These are phyloP conservation scores for Trichomalopsis sarcophagae DNA, from an alignment of 1,140 invertebrate genomes.

Conservation along the genomic window DNA sequence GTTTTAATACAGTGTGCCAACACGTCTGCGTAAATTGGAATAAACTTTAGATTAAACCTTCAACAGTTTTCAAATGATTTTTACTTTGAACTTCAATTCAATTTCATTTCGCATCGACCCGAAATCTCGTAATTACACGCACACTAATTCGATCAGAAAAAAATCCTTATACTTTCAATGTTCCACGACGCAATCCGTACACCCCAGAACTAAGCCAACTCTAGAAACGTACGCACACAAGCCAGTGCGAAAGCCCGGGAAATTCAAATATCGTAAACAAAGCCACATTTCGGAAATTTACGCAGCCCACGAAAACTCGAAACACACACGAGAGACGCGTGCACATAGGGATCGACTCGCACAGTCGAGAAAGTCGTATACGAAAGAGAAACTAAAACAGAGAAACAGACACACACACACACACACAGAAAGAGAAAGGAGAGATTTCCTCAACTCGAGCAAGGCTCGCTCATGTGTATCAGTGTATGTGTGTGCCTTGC, in stretches of 20 bases:
- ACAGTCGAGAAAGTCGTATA: background rate
- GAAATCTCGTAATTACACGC: too few relatives aligned
- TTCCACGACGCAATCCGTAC: too few relatives aligned
- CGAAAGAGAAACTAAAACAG: background rate
- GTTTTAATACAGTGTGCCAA: too few relatives aligned
- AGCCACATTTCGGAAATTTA: background rate
- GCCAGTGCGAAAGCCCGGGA: too few relatives aligned
- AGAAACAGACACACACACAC: background rate
- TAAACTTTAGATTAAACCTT: too few relatives aligned
- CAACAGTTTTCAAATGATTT: too few relatives aligned
- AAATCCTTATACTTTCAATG: too few relatives aligned
- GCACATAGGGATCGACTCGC: background rate
- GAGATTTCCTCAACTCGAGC: constrained; percentile 17
- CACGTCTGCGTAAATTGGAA: too few relatives aligned
- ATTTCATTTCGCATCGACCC: too few relatives aligned
- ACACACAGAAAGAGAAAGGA: background rate
- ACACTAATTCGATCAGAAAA: too few relatives aligned
- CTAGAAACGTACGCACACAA: too few relatives aligned
- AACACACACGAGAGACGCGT: background rate
- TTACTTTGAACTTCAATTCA: too few relatives aligned
- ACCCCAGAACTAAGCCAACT: background rate
- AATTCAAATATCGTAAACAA: constrained; percentile 26
- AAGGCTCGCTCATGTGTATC: constrained; percentile 34
- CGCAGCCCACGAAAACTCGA: background rate
- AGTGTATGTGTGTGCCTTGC: background rate